Evolutionary conservation across 1,140 invertebrate species (phyloP), one percentile per base, ranked within the genome.

Genomic region (Arctopsyche grandis): DNA sequence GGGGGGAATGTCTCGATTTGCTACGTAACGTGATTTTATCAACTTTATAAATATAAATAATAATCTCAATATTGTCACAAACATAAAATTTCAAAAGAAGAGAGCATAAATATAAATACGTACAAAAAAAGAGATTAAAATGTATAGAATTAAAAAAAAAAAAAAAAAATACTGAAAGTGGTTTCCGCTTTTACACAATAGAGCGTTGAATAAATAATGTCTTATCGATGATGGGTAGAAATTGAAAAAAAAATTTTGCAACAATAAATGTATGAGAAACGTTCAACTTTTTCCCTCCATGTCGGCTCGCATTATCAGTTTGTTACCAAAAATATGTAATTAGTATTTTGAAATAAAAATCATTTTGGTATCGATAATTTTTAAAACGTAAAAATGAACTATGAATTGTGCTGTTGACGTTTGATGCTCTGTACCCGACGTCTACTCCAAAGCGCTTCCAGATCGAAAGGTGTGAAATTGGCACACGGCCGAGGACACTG

Each of bases 391-490:
- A 66, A 22, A 66, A 66, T 29, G 76, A 86, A 87, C 87, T 88
- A 88, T 85, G 87, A 88, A 21, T 86, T 85, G 79, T 87, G 86
- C 74, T 86, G 75, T 26, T 77, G 86, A 69, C 87, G 85, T 77
- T 87, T 88, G 81, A 87, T 84, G 81, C 80, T 85, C 81, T 88
- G 87, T 16, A 87, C 81, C 5, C 85, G 80, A 10, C 86, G 85
- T 14, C 86, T 84, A 0, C 83, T 85, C 85, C 86, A 88, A 85
- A 84, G 86, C 80, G 86, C 86, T n/a, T 88, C 87, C 0, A 88
- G 81, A 75, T 88, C 86, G 82, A 88, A 88, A 3, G 87, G 87
- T 81, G 85, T 85, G 83, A 88, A 88, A 83, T 87, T 86, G 22
- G 86, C 84, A 9, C 86, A 81, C 63, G 88, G 86, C 0, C 84